Percentiles rank a stretch among this genome's conserved stretches.
Evolutionary conservation across 1,140 invertebrate species (phyloP).

Genomic region (Papilio machaon): DNA sequence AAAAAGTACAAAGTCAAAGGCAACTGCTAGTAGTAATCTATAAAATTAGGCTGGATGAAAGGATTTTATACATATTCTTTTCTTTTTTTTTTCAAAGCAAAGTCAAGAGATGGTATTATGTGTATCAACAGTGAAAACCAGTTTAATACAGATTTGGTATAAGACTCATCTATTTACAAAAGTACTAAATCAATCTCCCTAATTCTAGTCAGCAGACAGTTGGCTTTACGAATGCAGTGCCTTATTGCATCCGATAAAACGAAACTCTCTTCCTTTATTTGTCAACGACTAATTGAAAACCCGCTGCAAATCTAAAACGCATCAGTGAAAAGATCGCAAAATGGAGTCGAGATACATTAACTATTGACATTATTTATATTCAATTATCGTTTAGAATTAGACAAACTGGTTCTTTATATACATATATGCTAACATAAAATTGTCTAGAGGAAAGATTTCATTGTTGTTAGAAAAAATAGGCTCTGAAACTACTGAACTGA

Average conservation of each 20-base stretch:
- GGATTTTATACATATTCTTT: no score
- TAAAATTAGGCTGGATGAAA: no score
- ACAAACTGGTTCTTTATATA: neutral
- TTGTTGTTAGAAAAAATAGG: no score
- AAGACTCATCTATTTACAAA: constrained; percentile 15
- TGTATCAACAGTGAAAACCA: neutral
- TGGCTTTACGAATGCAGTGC: neutral
- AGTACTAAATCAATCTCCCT: constrained; percentile 18
- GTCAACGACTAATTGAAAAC: constrained; percentile 26
- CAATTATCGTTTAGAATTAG: neutral
- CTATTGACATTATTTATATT: neutral
- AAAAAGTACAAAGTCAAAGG: no score
- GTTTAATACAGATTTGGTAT: neutral
- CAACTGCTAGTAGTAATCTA: no score
- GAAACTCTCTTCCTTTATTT: neutral
- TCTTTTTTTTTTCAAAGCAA: no score
- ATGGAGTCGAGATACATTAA: neutral
- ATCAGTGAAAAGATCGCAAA: neutral
- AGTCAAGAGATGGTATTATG: no score
- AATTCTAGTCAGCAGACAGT: constrained; percentile 5
- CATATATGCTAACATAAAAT: no score
- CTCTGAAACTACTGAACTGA: no score
- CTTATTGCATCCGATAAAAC: constrained; percentile 10
- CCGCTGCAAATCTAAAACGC: constrained; percentile 17
- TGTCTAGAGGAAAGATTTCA: no score